Base-by-base conservation (phyloP, 2,113 vertebrate genomes). In the Poecilia latipinna region DNA sequence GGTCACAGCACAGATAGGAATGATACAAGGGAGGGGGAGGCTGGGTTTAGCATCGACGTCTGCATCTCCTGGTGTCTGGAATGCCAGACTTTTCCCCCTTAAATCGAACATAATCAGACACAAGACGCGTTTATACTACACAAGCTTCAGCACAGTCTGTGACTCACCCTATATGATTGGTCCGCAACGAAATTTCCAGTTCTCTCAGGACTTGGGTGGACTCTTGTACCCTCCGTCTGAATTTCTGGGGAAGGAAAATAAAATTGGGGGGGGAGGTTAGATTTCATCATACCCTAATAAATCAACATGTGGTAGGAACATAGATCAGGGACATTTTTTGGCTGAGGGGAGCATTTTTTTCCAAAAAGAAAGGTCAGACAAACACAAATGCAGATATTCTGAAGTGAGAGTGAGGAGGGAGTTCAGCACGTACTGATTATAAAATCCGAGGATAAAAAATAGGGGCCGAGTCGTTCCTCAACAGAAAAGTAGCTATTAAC, bases 171-270 rank as follows among this genome's bases (percentile, higher is more conserved):
- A 99, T 99, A 70, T 99, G 96, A 94, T 99, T 99, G 80, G 98
- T 99, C 89, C 98, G 95, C 91, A 99, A 94, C 74, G 97, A 99
- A 93, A 99, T 99, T 95, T 99, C 97, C 95, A 99, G 96, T 94
- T 99, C 97, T 94, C 97, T 92, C 86, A 99, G 93, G 84, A 98
- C 96, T 93, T 99, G 97, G 64, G 98, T 99, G 44, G 98, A 99
- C 92, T 99, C 97, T 90, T 99, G 98, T 80, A 99, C 97, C 94
- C 98, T 91, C 83, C 98, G 96, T 88, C 98, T 95, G 94, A 99
- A 98, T 94, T 99, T 99, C 98, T 99, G 77, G 29, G 86, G 88
- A 65, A 72, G 62, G 72, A 81, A 82, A 81, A 11, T 35, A 48
- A 67, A 64, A 65, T 66, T 24, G 68, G 2, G 24, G 29, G 29